These are phyloP conservation scores for Laticauda colubrina DNA, from an alignment of 2,113 vertebrate genomes.

Conservation along the genomic window DNA sequence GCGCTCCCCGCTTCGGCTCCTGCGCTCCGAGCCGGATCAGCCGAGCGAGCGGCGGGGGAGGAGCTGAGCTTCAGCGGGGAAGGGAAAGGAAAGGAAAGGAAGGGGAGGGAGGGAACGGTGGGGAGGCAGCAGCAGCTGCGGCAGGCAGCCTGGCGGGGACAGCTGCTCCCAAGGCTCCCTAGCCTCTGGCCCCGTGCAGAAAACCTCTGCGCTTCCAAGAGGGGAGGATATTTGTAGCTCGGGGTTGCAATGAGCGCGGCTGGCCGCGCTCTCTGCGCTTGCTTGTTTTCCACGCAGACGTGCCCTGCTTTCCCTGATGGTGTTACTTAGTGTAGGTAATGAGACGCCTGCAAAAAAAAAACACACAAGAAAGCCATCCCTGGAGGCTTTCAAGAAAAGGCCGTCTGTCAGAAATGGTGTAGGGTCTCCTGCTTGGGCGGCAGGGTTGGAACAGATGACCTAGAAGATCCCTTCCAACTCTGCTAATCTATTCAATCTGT, in stretches of 20 bases:
- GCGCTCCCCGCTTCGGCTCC: background rate
- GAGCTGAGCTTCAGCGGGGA: background rate
- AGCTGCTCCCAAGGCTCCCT: background rate
- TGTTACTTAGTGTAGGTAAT: background rate
- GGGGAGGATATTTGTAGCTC: background rate
- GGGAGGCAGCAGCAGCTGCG: background rate
- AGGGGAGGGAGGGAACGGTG: background rate
- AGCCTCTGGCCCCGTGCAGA: background rate
- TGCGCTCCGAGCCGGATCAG: background rate
- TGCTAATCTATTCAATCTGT: too few species aligned
- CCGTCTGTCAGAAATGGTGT: too few species aligned
- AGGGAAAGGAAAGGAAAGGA: background rate
- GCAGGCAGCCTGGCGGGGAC: background rate
- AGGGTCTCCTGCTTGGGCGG: too few species aligned
- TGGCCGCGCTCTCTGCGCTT: too few species aligned
- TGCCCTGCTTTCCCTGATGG: accelerated
- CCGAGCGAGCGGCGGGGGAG: constrained; percentile 16
- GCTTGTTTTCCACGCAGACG: background rate
- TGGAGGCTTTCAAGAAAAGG: too few species aligned
- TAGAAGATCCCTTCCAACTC: too few species aligned
- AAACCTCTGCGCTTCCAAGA: background rate
- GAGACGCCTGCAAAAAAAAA: background rate
- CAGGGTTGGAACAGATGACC: too few species aligned
- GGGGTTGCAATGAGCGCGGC: background rate
- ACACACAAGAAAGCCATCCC: background rate